Percentiles rank a stretch among this genome's conserved stretches.
Evolutionary conservation across 2,113 vertebrate species (phyloP).

Genomic region (Apteryx owenii): DNA sequence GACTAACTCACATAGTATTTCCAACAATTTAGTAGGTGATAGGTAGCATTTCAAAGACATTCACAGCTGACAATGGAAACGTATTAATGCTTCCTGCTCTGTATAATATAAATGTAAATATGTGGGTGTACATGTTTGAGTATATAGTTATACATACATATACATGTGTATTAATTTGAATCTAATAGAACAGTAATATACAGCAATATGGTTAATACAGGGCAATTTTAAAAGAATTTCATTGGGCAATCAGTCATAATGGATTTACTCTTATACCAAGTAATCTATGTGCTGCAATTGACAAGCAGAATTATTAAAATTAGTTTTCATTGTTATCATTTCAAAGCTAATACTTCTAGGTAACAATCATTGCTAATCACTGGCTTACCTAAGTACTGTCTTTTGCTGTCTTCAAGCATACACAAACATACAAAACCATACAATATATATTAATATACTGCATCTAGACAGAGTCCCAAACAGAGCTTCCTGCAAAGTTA

Average conservation of each 20-base stretch:
- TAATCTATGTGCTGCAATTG: neutral
- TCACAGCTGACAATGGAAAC: neutral
- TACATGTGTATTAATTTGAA: neutral
- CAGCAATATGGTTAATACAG: neutral
- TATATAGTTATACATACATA: neutral
- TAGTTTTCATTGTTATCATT: neutral
- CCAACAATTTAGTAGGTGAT: neutral
- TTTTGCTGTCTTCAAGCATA: neutral
- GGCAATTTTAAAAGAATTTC: neutral
- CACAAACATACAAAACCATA: neutral
- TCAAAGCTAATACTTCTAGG: neutral
- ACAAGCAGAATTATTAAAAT: neutral
- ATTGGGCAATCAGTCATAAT: neutral
- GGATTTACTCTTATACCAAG: neutral
- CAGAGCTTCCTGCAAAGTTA: neutral
- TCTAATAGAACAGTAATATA: neutral
- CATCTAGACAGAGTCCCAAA: neutral
- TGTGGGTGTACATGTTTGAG: neutral
- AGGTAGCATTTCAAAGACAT: neutral
- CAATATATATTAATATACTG: neutral
- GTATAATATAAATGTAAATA: neutral
- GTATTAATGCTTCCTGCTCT: neutral
- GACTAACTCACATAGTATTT: neutral
- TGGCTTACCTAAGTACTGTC: neutral
- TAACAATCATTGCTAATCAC: neutral